A percentile compares a stretch with the other conserved stretches of the same genome.
Conservation (phyloP, 2,797 vertebrate species). For the Helicolenus hilgendorfi region DNA sequence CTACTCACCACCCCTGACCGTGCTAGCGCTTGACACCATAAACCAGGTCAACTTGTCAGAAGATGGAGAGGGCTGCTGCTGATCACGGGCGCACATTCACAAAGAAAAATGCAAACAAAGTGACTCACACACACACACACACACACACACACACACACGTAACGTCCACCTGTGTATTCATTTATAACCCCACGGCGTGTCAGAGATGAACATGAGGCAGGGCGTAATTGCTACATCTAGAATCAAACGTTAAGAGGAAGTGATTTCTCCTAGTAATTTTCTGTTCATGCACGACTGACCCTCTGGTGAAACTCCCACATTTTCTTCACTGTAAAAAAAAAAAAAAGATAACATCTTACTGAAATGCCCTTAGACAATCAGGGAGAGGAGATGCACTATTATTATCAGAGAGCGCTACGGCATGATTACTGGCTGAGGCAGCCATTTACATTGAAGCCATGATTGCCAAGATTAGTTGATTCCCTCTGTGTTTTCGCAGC, state of each 20-base stretch:
- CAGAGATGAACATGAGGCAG: conserved; percentile 22
- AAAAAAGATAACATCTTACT: conserved; percentile 41
- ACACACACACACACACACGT: not conserved
- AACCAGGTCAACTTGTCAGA: conserved; percentile 78
- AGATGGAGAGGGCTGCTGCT: conserved; percentile 58
- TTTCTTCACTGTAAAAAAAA: conserved; percentile 33
- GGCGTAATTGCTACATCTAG: conserved; percentile 47
- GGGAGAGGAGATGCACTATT: conserved; percentile 47
- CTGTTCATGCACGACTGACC: conserved; percentile 49
- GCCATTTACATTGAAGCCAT: conserved; percentile 71
- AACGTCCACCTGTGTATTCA: conserved; percentile 6
- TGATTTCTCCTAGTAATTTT: conserved; percentile 53
- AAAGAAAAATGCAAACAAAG: not conserved
- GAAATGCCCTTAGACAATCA: conserved; percentile 68
- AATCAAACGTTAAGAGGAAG: conserved; percentile 34
- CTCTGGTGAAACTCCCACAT: not conserved
- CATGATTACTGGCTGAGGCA: conserved; percentile 69
- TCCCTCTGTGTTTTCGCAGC: conserved; percentile 58
- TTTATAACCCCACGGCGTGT: conserved; percentile 20
- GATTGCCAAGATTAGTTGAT: conserved; percentile 65
- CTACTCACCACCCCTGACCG: conserved; percentile 53
- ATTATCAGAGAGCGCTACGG: conserved; percentile 61
- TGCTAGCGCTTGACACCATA: conserved; percentile 72
- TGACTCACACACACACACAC: not conserved
- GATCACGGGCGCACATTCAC: not conserved